Evolutionary conservation across 2,797 vertebrate genomes (phyloP).

Genomic region (Trematomus bernacchii): DNA sequence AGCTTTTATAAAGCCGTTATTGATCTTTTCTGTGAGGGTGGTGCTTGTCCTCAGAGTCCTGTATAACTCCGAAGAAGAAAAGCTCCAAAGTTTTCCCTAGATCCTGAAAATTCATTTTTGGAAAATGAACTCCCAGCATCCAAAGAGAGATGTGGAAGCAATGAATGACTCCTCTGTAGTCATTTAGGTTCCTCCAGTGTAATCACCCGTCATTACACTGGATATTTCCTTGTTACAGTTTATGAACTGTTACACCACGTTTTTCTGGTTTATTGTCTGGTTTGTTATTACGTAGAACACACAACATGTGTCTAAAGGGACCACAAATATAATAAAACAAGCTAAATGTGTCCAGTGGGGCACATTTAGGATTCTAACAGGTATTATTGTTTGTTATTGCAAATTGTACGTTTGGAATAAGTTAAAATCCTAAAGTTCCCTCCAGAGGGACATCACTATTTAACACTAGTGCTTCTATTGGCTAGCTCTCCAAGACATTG

Average conservation of each 20-base stretch:
- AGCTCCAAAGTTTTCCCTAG: not conserved
- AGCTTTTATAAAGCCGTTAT: slow-evolving; percentile 55
- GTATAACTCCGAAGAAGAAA: slow-evolving; percentile 20
- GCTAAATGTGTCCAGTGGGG: too few relatives aligned
- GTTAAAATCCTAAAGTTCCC: too few relatives aligned
- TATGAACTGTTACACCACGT: not conserved
- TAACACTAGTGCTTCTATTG: too few relatives aligned
- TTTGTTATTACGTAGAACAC: not conserved
- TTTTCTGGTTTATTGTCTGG: not conserved
- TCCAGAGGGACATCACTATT: too few relatives aligned
- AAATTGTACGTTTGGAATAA: too few relatives aligned
- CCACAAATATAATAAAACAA: too few relatives aligned
- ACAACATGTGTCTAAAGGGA: not conserved
- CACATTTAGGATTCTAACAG: too few relatives aligned
- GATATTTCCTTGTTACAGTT: too few relatives aligned
- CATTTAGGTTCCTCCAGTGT: not conserved
- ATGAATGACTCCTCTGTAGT: not conserved
- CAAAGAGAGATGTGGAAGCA: not conserved
- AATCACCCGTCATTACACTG: not conserved
- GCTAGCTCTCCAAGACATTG: too few relatives aligned
- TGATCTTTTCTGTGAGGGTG: slow-evolving; percentile 43
- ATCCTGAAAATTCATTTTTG: slow-evolving; percentile 9
- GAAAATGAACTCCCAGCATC: not conserved
- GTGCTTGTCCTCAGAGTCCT: slow-evolving; percentile 21
- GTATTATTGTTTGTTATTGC: too few relatives aligned